A percentile compares a stretch with the other conserved stretches of the same genome.
phyloP scores from a whole-genome alignment of 2,888 invertebrate genomes.

The Teleiodes luculella region DNA sequence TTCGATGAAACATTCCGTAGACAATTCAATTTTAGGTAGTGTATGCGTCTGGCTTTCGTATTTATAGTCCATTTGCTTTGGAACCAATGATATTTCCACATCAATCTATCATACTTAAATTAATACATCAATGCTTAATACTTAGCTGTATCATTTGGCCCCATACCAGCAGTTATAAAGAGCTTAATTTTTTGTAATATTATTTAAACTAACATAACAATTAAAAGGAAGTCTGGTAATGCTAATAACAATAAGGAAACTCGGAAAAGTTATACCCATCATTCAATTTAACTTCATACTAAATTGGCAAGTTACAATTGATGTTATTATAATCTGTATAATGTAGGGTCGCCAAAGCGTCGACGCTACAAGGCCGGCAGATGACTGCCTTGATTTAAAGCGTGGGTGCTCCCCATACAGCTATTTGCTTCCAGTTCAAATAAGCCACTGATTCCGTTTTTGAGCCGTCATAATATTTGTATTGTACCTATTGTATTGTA shows the following conservation, averaged over 20 bases:
- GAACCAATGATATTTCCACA: neutral
- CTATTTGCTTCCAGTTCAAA: neutral
- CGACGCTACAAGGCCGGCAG: neutral
- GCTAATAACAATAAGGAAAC: slow-evolving; percentile 27
- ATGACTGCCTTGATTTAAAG: slow-evolving; percentile 32
- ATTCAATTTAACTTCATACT: neutral
- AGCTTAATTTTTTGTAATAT: too few species aligned
- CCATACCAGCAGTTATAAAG: too few species aligned
- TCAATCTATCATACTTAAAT: slow-evolving; percentile 11
- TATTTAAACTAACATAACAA: too few species aligned
- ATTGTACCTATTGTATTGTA: too few species aligned
- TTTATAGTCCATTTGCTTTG: neutral
- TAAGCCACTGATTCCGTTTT: neutral
- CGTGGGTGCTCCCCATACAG: slow-evolving; percentile 32
- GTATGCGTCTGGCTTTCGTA: slow-evolving; percentile 1
- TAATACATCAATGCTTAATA: too few species aligned
- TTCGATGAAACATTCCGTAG: neutral
- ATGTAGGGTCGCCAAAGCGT: neutral
- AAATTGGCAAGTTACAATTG: neutral
- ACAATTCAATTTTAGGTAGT: slow-evolving; percentile 1
- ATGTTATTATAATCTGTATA: neutral
- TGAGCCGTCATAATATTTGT: too few species aligned
- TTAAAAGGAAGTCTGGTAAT: slow-evolving; percentile 31
- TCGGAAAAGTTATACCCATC: too few species aligned
- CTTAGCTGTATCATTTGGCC: too few species aligned